Evolutionary conservation across 92 coral and sea anemone genomes (phyloP).

Genomic region (Porites lobata): DNA sequence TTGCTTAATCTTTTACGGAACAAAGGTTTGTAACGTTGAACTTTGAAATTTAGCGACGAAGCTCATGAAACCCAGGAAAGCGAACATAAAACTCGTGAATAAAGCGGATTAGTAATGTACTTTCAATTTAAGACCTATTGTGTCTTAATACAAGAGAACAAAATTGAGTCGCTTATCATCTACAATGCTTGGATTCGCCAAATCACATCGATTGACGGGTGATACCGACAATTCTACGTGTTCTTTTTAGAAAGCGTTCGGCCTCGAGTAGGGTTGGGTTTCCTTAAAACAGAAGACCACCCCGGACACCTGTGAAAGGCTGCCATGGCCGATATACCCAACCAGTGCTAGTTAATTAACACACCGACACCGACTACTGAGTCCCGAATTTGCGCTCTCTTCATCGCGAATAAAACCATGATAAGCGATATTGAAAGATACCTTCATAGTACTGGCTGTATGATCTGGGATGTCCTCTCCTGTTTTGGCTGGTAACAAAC

Average conservation of each 20-base stretch:
- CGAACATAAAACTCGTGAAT: background rate
- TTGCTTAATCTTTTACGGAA: background rate
- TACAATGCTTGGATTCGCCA: background rate
- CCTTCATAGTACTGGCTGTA: slow-evolving; percentile 57
- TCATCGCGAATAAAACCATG: background rate
- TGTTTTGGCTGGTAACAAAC: slow-evolving; percentile 15
- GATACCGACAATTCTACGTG: background rate
- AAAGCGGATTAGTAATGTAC: background rate
- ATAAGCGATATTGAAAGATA: slow-evolving; percentile 1
- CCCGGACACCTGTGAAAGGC: background rate
- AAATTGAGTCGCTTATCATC: background rate
- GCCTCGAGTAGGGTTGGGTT: background rate
- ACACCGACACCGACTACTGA: background rate
- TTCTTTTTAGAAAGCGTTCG: background rate
- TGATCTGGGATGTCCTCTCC: slow-evolving; percentile 23
- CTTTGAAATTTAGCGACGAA: background rate
- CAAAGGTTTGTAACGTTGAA: background rate
- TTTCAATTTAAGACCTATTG: background rate
- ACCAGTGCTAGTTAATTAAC: no score
- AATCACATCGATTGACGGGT: background rate
- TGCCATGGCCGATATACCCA: background rate
- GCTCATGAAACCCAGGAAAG: background rate
- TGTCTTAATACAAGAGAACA: background rate
- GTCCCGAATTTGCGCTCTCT: background rate
- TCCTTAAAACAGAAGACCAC: background rate